Evolutionary conservation across 2,888 invertebrate genomes (phyloP), one percentile per base, ranked within the genome.

Genomic region (Apamea monoglypha): DNA sequence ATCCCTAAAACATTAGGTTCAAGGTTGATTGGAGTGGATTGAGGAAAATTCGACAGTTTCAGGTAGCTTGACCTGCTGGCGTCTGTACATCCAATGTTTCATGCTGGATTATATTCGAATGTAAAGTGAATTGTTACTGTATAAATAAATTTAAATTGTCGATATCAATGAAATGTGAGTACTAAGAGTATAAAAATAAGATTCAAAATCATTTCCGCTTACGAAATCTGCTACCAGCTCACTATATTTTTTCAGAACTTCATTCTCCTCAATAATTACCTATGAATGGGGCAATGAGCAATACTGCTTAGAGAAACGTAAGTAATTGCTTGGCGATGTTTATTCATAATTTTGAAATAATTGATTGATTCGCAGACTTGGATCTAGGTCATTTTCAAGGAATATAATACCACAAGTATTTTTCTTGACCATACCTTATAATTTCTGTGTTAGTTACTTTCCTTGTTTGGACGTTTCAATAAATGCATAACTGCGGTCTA

Each of bases 311-410:
- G 40, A 5, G 29, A n/a, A 47, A 64, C 36, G 63, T 71, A 44
- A 47, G 63, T 71, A 44, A 71, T 64, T 64, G 32, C 44, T 64
- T 29, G 36, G 18, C 25, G 47, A 72, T 80, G 80, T 64, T 79
- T 80, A 80, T 72, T 80, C 72, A 80, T 80, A 66, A 6, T 47
- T 80, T 80, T 79, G 63, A 44, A 78, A n/a, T 18, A 78, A 69
- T 32, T 80, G 56, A 80, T 72, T 72, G 64, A 72, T 80, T 80
- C 79, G 10, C 64, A 47, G 70, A 71, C 47, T 25, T 56, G 29
- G 0, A 80, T 72, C 56, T 66, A 21, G 47, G 47, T 72, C 36
- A 80, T 40, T 72, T 56, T 66, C 72, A 80, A 80, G 64, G 29
- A 72, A 66, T 72, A 3, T 32, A 40, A 29, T 59, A 12, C 44